A percentile compares a stretch with the other conserved stretches of the same genome.
phyloP scores from a whole-genome alignment of 53 echinoderm and acorn worm species.

The Actinopyga echinites region DNA sequence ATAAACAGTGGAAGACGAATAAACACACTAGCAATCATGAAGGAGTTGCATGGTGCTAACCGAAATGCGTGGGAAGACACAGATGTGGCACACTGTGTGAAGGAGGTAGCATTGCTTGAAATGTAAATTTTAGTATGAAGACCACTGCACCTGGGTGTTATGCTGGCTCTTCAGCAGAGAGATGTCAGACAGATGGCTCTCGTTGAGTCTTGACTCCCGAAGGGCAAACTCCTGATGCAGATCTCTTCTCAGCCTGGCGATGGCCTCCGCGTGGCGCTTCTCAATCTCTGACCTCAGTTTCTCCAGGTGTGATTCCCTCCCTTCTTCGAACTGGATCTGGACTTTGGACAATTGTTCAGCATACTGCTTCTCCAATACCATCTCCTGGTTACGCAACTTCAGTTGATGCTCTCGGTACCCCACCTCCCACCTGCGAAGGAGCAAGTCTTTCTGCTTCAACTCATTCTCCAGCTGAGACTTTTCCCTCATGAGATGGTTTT shows the following conservation, averaged over 20 bases:
- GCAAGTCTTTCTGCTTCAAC: constrained; percentile 83
- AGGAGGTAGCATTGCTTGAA: not conserved
- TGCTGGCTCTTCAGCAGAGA: constrained; percentile 85
- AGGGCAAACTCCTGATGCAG: constrained; percentile 76
- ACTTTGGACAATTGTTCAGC: constrained; percentile 52
- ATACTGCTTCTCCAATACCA: constrained; percentile 66
- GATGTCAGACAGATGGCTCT: constrained; percentile 82
- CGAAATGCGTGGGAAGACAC: too few species aligned
- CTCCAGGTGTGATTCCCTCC: constrained; percentile 69
- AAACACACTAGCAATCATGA: too few species aligned
- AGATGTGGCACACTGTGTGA: too few species aligned
- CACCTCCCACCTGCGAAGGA: constrained; percentile 88
- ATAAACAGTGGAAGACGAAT: not conserved
- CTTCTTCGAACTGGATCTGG: constrained; percentile 57
- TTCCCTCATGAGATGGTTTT: constrained; percentile 70
- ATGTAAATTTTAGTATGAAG: constrained; percentile 69
- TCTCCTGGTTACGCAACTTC: constrained; percentile 76
- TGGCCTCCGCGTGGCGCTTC: constrained; percentile 83
- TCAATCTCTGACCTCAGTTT: constrained; percentile 83
- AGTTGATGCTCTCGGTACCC: constrained; percentile 86
- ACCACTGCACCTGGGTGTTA: constrained; percentile 98
- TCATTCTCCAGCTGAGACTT: constrained; percentile 79
- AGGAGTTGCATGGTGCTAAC: too few species aligned
- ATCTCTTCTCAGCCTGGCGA: constrained; percentile 73
- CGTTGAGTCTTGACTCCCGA: constrained; percentile 52